phyloP scores from a whole-genome alignment of 2,113 vertebrate species.

The Pituophis catenifer region DNA sequence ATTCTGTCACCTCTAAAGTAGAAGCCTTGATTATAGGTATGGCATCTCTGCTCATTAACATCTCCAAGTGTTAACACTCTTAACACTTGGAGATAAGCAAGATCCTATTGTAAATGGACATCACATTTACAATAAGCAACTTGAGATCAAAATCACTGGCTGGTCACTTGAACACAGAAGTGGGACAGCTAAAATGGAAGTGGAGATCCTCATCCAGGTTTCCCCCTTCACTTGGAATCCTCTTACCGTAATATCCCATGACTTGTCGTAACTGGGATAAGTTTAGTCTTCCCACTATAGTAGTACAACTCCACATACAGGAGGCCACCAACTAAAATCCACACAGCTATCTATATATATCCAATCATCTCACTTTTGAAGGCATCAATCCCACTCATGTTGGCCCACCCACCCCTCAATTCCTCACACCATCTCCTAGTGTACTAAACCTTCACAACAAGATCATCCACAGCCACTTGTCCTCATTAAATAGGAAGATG shows the following conservation, averaged over 20 bases:
- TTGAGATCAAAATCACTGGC: background rate
- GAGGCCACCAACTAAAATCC: background rate
- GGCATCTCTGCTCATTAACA: background rate
- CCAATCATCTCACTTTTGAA: background rate
- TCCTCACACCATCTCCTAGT: background rate
- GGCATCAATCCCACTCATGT: background rate
- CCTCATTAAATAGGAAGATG: background rate
- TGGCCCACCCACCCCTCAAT: background rate
- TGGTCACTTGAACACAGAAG: background rate
- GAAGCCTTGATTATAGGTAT: background rate
- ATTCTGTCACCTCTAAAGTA: background rate
- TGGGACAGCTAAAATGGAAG: background rate
- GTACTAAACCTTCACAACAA: background rate
- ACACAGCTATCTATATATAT: background rate
- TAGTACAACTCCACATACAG: background rate
- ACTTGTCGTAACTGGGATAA: background rate
- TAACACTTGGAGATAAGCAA: background rate
- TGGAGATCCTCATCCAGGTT: background rate
- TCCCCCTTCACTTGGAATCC: background rate
- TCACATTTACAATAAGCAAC: background rate
- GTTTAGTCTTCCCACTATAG: background rate
- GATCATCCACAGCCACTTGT: background rate
- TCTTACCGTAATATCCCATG: background rate
- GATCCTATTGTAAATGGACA: background rate
- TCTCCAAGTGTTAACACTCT: too few relatives aligned